Base-by-base conservation (phyloP, 2,797 vertebrate species). In the Ctenochaetus hawaiiensis region DNA sequence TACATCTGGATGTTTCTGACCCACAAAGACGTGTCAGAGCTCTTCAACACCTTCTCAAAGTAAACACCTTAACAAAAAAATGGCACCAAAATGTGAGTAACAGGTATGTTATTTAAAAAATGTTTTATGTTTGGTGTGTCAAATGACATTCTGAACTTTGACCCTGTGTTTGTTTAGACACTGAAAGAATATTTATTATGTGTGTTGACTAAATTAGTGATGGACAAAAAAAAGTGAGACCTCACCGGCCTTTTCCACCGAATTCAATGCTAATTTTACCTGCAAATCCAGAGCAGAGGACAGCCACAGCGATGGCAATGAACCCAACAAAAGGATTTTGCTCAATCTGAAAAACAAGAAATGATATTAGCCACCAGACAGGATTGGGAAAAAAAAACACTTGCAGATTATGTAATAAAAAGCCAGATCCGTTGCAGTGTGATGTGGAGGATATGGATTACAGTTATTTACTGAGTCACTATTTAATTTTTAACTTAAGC, bases 1-100 rank as follows among this genome's bases (percentile, higher is more conserved):
- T 99, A 99, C 96, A 99, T 97, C 93, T 99, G 98, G 91, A 99
- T 99, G 84, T 99, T 99, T 90, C 98, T 96, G 91, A 99, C 97
- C 98, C 98, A 99, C 83, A 99, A 95, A 64, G 98, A 99, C 14
- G 98, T 99, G 77, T 99, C 96, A 0, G 98, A 98, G 90, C 98
- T 99, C 92, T 99, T 99, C 78, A 99, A 81, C 43, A 99, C 98
- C 89, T 98, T 99, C 95, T 99, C 98, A 93, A 99, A 99, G 90
- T 99, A 99, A 37, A 99, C 98, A 59, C 98, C 98, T 99, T 81
- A 44, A 73, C 23, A 81, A 89, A 30, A 81, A 37, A 43, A 8
- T 1, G 6, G 74, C 23, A 71, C 51, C 53, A 26, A 66, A 23
- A 4, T 12, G 6, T 67, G 7, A 62, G n/a, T 2, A 22, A 6